Evolutionary conservation across 53 echinoderm and acorn worm species (phyloP).

Genomic region (Echinarachnius parma): DNA sequence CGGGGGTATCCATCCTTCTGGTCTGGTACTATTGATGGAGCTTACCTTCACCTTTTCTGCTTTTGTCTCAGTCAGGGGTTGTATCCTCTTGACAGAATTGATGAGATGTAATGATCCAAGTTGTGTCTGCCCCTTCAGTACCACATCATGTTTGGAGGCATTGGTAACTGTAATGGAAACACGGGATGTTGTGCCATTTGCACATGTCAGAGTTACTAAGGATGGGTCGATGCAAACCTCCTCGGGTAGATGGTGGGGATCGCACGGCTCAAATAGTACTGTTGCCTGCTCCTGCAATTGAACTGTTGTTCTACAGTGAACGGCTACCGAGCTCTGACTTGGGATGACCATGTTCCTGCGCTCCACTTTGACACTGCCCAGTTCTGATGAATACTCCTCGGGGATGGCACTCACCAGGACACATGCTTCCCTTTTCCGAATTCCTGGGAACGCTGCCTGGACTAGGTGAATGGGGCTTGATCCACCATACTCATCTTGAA

Average conservation of each 20-base stretch:
- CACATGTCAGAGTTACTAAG: not conserved
- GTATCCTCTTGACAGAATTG: not conserved
- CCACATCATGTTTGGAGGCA: not conserved
- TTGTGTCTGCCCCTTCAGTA: not conserved
- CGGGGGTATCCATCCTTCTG: not conserved
- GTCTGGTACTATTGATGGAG: not conserved
- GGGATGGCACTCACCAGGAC: not conserved
- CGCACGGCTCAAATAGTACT: constrained; percentile 29
- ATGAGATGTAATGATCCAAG: constrained; percentile 5
- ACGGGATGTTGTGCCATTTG: not conserved
- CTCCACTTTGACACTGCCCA: not conserved
- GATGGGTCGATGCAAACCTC: not conserved
- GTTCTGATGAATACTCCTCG: not conserved
- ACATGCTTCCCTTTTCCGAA: not conserved
- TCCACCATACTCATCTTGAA: not conserved
- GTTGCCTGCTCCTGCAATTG: not conserved
- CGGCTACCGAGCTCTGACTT: not conserved
- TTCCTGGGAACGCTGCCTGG: constrained; percentile 8
- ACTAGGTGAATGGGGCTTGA: not conserved
- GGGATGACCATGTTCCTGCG: not conserved
- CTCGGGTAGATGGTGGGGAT: constrained; percentile 14
- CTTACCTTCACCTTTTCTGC: not conserved
- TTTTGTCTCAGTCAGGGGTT: not conserved
- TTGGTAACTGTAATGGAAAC: not conserved
- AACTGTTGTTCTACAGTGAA: not conserved